These are phyloP conservation scores for Oasisia sp. DNA, from an alignment of 2,888 invertebrate genomes.

Conservation along the genomic window DNA sequence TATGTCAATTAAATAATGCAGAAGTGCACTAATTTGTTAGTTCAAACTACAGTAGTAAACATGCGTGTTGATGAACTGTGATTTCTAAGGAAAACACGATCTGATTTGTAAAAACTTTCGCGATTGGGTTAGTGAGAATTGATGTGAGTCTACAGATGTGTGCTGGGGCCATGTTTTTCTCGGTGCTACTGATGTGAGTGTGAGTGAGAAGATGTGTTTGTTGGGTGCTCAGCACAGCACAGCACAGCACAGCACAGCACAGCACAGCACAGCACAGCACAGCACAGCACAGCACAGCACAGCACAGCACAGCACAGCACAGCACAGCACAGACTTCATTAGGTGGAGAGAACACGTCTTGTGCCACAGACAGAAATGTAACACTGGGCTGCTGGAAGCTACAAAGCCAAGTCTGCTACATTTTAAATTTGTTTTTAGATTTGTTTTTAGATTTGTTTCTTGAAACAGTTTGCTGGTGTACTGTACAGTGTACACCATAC, in stretches of 20 bases:
- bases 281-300: no score
- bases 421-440: neutral
- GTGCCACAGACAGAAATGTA: neutral
- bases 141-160: neutral
- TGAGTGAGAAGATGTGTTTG: neutral
- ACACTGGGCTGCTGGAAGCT: neutral
- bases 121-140: neutral
- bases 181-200: neutral
- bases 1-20: neutral
- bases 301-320: no score
- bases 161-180: neutral
- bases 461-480: neutral
- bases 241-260: no score
- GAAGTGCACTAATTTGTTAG: neutral
- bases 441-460: neutral
- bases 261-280: no score
- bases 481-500: neutral
- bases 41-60: neutral
- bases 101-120: neutral
- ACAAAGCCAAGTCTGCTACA: neutral
- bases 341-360: neutral
- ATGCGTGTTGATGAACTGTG: neutral
- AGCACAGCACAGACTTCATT: neutral
- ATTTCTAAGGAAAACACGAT: slow-evolving; percentile 6
- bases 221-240: neutral